Evolutionary conservation across 2,797 vertebrate species (phyloP).

Genomic region (Premnoplex brunnescens): DNA sequence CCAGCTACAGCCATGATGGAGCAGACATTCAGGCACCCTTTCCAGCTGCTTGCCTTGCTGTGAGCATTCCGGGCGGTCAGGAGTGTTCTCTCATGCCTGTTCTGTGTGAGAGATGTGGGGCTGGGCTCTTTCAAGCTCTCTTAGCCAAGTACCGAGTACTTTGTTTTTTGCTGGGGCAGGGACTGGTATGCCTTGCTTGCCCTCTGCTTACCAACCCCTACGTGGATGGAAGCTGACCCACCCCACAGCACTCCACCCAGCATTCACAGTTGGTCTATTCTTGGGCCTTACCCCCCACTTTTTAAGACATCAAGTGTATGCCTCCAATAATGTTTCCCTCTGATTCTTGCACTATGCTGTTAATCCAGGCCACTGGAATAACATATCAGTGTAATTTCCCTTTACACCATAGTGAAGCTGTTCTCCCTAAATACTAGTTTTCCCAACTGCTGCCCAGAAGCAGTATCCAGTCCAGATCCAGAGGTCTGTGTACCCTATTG

Average conservation of each 20-base stretch:
- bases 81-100: background rate
- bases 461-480: background rate
- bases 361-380: background rate
- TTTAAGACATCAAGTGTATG: background rate
- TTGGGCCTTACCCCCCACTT: background rate
- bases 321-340: background rate
- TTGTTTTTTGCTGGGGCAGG: background rate
- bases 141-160: background rate
- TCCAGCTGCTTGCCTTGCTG: background rate
- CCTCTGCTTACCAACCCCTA: background rate
- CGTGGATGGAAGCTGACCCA: background rate
- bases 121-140: background rate
- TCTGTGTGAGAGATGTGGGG: fast-evolving
- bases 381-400: background rate
- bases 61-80: fast-evolving
- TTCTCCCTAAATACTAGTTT: background rate
- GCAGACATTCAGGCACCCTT: background rate
- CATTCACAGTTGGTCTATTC: background rate
- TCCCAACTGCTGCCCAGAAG: background rate
- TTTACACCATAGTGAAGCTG: background rate
- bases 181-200: background rate
- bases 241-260: background rate
- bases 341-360: background rate
- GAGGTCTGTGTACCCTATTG: constrained; percentile 17
- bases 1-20: background rate